A percentile compares a stretch with the other conserved stretches of the same genome.
These are phyloP conservation scores for Drosophila chauvacae DNA, from an alignment of 1,140 invertebrate genomes.

Conservation along the genomic window DNA sequence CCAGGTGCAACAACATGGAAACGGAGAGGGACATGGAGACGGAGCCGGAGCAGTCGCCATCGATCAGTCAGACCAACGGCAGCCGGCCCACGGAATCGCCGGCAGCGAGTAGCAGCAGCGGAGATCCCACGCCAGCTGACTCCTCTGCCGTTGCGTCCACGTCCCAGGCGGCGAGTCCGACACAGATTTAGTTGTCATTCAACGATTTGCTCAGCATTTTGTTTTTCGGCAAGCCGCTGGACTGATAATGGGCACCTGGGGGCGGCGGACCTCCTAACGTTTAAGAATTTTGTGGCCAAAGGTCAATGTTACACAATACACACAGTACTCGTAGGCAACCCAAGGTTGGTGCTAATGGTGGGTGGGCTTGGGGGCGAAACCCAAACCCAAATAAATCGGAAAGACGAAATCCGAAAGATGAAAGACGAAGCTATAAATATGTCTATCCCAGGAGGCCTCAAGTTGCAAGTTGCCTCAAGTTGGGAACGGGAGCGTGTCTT, in stretches of 20 bases:
- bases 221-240: constrained; percentile 78
- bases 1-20: constrained; percentile 43
- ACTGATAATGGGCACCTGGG: constrained; percentile 51
- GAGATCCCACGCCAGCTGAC: constrained; percentile 22
- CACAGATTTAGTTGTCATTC: constrained; percentile 84
- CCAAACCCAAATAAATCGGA: constrained; percentile 9
- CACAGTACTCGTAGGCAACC: constrained; percentile 46
- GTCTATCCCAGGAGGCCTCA: neutral
- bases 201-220: constrained; percentile 84
- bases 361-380: constrained; percentile 23
- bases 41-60: constrained; percentile 32
- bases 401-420: constrained; percentile 24
- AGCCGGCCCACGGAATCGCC: constrained; percentile 33
- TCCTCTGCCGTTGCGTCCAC: constrained; percentile 58
- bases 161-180: constrained; percentile 71
- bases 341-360: constrained; percentile 66
- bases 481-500: neutral
- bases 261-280: constrained; percentile 38
- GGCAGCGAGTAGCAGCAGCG: constrained; percentile 17
- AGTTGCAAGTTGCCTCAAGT: neutral
- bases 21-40: constrained; percentile 52
- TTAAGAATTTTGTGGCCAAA: constrained; percentile 66
- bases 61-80: constrained; percentile 37
- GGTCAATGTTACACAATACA: constrained; percentile 47
- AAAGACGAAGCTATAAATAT: constrained; percentile 27